Conservation (phyloP, 2,888 invertebrate genomes). For the Diaperis boleti region DNA sequence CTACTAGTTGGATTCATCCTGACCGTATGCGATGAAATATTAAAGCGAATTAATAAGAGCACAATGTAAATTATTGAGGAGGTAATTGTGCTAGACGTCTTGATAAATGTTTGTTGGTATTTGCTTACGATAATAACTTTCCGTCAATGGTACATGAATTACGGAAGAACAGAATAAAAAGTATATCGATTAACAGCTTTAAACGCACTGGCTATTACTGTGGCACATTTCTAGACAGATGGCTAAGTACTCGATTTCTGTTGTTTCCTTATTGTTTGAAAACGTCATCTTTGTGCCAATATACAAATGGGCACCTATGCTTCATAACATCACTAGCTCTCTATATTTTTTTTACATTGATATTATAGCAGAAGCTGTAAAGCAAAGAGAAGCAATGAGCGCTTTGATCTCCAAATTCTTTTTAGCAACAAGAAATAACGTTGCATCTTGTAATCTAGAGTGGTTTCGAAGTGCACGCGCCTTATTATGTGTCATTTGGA, state of each 20-base stretch:
- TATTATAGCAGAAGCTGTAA: background rate
- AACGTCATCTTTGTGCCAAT: too few species aligned
- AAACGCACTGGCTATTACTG: too few species aligned
- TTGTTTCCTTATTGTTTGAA: too few species aligned
- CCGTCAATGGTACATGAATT: too few species aligned
- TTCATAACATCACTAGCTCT: too few species aligned
- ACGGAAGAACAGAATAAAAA: too few species aligned
- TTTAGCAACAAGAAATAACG: background rate
- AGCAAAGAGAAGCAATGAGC: background rate
- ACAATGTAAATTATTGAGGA: slow-evolving; percentile 11
- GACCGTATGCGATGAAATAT: slow-evolving; percentile 10
- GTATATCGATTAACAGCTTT: too few species aligned
- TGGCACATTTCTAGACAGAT: too few species aligned
- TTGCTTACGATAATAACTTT: slow-evolving; percentile 1
- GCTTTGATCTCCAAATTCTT: too few species aligned
- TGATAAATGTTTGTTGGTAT: slow-evolving; percentile 20
- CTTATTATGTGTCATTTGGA: background rate
- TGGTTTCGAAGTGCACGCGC: background rate
- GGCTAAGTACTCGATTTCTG: too few species aligned
- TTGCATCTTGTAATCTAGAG: background rate
- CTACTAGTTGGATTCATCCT: slow-evolving; percentile 10
- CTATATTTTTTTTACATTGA: too few species aligned
- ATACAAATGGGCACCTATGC: too few species aligned
- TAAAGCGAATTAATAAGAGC: slow-evolving; percentile 11
- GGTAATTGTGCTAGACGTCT: slow-evolving; percentile 14